Conservation (phyloP, 2,797 vertebrate species). For the Melanotaenia boesemani region DNA sequence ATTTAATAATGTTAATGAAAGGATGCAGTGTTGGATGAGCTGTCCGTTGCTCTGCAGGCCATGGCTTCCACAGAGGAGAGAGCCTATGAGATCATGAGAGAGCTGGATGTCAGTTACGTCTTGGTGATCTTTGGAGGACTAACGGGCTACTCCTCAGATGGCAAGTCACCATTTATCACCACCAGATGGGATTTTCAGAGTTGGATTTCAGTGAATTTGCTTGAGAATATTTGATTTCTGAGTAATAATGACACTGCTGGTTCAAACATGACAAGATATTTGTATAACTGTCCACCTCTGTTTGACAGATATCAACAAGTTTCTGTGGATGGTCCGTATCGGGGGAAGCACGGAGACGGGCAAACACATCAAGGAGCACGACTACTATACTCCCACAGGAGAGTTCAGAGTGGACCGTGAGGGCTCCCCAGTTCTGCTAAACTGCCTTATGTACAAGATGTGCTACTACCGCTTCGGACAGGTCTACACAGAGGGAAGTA, state of each 20-base stretch:
- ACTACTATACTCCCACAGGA: conserved; percentile 97
- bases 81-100: conserved; percentile 98
- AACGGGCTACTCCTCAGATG: conserved; percentile 96
- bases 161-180: conserved; percentile 70
- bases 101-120: conserved; percentile 98
- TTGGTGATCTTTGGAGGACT: conserved; percentile 98
- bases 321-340: conserved; percentile 99
- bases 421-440: conserved; percentile 96
- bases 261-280: not conserved
- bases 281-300: conserved; percentile 1
- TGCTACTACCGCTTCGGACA: conserved; percentile 99
- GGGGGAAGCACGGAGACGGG: conserved; percentile 98
- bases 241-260: not conserved
- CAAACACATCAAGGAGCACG: conserved; percentile 97
- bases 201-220: not conserved
- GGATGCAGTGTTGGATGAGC: not conserved
- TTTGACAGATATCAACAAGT: conserved; percentile 95
- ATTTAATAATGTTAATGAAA: not conserved
- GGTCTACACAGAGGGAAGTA: conserved; percentile 99
- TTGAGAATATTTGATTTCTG: not conserved
- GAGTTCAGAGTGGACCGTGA: conserved; percentile 98
- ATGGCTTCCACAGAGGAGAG: conserved; percentile 98
- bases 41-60: conserved; percentile 80
- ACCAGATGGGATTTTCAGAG: not conserved
- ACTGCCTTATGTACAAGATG: conserved; percentile 99